Evolutionary conservation across 2,888 invertebrate species (phyloP), one percentile per base, ranked within the genome.

Genomic region (Netelia melanura): DNA sequence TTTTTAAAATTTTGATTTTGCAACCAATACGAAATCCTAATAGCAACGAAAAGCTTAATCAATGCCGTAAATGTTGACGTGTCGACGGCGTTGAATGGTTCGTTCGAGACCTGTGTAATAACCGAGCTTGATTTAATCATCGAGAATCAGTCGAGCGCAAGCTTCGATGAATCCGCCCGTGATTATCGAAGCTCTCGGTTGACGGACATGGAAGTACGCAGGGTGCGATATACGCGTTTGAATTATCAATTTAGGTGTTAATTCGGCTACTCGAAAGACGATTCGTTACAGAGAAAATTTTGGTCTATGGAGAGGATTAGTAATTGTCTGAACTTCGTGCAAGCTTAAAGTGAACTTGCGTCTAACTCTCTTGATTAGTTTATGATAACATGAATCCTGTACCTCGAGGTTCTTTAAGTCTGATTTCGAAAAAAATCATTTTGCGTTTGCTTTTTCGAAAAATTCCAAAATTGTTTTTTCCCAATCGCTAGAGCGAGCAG

Each of bases 141-240:
- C 43, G 38, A 43, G 48, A 71, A 9, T 67, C 43, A 52, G 67
- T 62, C 61, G 17, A 54, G 78, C 52, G 54, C 54, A n/a, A 9
- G n/a, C 21, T 78, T 77, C 44, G 71, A 52, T n/a, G 65, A 67
- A 52, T 58, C 72, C 52, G 65, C 67, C 67, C 68, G 78, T 83
- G 43, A 78, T 72, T 54, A 61, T 48, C 67, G 67, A 67, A 56
- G 9, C 72, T 74, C 70, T 54, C 61, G 25, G 43, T 43, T 38
- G 25, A 76, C 43, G 43, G 54, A 70, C 65, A 71, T 6, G 52
- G 21, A 25, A 62, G 43, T 23, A 30, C 17, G n/a, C 52, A 10
- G 48, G n/a, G n/a, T 23, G n/a, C 54, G 38, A 44, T 25, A 48
- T 52, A 23, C 54, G 38, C 38, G 23, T 43, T 71, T n/a, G 54